phyloP scores from a whole-genome alignment of 2,113 vertebrate species.

The Eira barbara region DNA sequence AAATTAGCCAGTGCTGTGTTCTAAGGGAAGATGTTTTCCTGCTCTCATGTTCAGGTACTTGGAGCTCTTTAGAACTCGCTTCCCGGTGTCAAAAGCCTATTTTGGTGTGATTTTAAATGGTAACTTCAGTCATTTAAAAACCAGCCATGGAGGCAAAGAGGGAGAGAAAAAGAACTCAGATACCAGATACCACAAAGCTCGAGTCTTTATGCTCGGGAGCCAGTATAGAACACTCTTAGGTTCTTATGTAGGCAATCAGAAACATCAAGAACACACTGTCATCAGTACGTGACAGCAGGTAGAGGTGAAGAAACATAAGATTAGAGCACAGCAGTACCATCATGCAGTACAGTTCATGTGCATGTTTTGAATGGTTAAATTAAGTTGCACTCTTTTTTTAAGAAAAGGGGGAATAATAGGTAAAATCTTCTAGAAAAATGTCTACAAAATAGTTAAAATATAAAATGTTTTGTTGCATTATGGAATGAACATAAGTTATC shows the following conservation, averaged over 20 bases:
- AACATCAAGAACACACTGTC: neutral
- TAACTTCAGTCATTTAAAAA: constrained; percentile 35
- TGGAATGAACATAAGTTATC: neutral
- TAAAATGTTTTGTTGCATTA: constrained; percentile 15
- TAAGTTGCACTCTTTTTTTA: neutral
- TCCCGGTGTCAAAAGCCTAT: neutral
- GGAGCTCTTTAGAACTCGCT: neutral
- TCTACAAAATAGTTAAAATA: neutral
- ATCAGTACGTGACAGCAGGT: neutral
- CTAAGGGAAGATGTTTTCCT: neutral
- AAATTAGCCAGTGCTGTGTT: neutral
- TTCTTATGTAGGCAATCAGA: neutral
- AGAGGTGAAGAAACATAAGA: neutral
- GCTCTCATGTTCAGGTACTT: neutral
- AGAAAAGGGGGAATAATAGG: neutral
- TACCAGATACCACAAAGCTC: neutral
- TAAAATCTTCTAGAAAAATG: neutral
- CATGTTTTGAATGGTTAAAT: neutral
- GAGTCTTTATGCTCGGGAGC: neutral
- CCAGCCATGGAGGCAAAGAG: neutral
- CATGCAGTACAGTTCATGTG: neutral
- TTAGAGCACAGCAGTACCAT: neutral
- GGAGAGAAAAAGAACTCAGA: neutral
- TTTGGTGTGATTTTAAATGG: constrained; percentile 23
- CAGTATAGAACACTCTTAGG: neutral